Base-by-base conservation (phyloP, 2,888 invertebrate species). In the Agonopterix arenella region DNA sequence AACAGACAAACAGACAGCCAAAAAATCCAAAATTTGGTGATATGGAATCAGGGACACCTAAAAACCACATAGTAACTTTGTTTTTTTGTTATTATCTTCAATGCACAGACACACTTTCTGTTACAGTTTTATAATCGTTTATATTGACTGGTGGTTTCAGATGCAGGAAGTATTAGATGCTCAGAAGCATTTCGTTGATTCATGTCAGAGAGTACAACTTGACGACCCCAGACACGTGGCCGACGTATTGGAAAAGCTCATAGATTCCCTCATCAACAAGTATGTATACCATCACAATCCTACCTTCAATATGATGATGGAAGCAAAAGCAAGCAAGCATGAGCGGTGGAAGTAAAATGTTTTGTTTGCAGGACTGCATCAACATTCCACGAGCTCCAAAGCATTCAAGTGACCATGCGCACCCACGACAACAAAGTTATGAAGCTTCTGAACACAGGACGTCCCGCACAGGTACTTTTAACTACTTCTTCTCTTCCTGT, bases 121-220 rank as follows among this genome's bases (percentile, higher is more conserved):
- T n/a, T n/a, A n/a, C n/a, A n/a, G n/a, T n/a, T n/a, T n/a, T n/a
- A n/a, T n/a, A n/a, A n/a, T n/a, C n/a, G n/a, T n/a, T n/a, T n/a
- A n/a, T n/a, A n/a, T 28, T 28, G 28, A 28, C 28, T 7, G 5
- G 1, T 28, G 5, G 4, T 77, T 73, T 53, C 71, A 91, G 79
- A 90, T 92, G 73, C 89, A 92, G 70, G 90, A 91, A 66, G 80
- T 93, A 13, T 65, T 92, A 51, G 83, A 91, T 36, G 90, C 91
- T 4, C 93, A 93, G 68, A 91, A 92, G 59, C 81, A 89, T 48
- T 93, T 93, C 70, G 80, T 92, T 46, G 92, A 93, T 68, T 92
- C 92, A 11, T 93, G 93, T 68, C 91, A 92, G 59, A 79, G 91
- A 36, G 90, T 92, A 44, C 93, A 93, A 68, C 90, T 90, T 61